Base-by-base conservation (phyloP, 2,888 invertebrate genomes). In the Selenia dentaria region DNA sequence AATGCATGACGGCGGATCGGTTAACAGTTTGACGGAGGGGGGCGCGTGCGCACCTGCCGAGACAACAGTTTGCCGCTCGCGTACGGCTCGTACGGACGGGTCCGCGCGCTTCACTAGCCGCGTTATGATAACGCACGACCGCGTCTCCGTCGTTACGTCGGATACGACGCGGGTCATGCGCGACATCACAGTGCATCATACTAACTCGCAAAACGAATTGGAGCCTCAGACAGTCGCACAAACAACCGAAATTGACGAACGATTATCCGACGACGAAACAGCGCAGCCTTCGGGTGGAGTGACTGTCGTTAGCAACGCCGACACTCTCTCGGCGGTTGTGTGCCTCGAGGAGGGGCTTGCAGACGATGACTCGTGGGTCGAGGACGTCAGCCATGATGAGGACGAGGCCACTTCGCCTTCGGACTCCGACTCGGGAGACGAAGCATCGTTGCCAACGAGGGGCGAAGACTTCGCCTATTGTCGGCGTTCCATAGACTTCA, bases 361-460 rank as follows among this genome's bases (percentile, higher is more conserved):
- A 36, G 97, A 97, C 73, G 96, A 97, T 81, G 97, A 97, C 77
- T 96, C 96, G 51, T 97, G 97, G 97, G 96, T 97, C 54, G 97
- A 97, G 82, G 96, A 97, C 78, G 92, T 96, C 54, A 96, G 96
- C 65, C 94, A 95, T 76, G 95, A 95, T 68, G 95, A 95, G 54
- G 95, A 95, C 62, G 95, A 95, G 58, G 92, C 87, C 54, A 93
- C 92, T n/a, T 93, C 93, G 25, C 92, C 92, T 50, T 94, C 93
- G 45, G 94, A 94, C 59, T 92, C 93, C 8, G 94, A 95, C 57
- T 94, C 94, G 6, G 93, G 93, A 42, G 94, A 94, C 62, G 95
- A 95, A 71, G 92, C 93, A 25, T 89, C 92, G 6, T 92, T 94
- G 49, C 92, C 93, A 8, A 94, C 96, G 64, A 92, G 96, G 3